Conservation (phyloP, 2,113 vertebrate species). For the Empidonax traillii region DNA sequence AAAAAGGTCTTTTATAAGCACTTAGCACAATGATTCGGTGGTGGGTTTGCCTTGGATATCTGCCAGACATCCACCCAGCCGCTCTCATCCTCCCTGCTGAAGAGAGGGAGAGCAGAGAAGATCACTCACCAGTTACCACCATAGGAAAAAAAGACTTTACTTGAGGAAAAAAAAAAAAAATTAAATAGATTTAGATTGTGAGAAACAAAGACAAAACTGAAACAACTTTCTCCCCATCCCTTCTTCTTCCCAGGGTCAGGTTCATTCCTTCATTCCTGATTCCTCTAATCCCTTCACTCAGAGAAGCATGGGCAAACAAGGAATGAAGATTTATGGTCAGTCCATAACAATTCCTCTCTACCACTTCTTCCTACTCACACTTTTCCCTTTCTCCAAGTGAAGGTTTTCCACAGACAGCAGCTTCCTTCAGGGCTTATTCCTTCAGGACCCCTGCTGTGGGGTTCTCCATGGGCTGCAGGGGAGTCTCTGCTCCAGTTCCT, state of each 20-base stretch:
- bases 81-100: neutral
- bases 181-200: neutral
- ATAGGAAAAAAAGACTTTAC: neutral
- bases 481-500: neutral
- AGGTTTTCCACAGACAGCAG: neutral
- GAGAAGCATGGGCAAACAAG: fast-evolving
- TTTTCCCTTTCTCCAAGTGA: neutral
- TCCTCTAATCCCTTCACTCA: fast-evolving
- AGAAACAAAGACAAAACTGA: neutral
- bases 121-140: neutral
- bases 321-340: neutral
- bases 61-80: neutral
- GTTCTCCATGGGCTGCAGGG: neutral
- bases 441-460: neutral
- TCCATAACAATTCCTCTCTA: neutral
- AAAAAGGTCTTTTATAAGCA: neutral
- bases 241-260: neutral
- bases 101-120: neutral
- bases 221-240: neutral
- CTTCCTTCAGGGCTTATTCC: neutral
- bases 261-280: neutral
- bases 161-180: neutral
- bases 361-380: neutral
- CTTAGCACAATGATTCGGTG: neutral
- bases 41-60: neutral